Base-by-base conservation (phyloP, 2,113 vertebrate species). In the Pygoscelis antarcticus region DNA sequence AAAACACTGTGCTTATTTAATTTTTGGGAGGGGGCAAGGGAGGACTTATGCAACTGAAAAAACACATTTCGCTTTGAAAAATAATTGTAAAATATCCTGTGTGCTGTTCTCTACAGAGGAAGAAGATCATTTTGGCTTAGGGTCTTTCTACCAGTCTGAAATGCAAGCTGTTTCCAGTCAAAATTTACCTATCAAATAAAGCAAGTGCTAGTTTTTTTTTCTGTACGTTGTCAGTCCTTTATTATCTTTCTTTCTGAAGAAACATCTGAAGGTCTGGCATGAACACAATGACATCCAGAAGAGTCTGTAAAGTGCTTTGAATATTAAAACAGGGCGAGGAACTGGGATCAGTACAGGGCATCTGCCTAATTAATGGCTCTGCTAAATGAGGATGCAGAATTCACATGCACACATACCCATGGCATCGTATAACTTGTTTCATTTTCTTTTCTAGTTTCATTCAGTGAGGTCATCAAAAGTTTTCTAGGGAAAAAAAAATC, bases 191-290 rank as follows among this genome's bases (percentile, higher is more conserved):
- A 54, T 80, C 76, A 74, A 66, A 70, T 51, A 94, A 77, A 89
- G 52, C 34, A 74, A 87, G 38, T 51, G 58, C 18, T 86, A 66
- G 32, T 80, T 83, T 92, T 83, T 83, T 83, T 92, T 90, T 22
- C 74, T 85, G 52, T 71, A 55, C 84, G 58, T 60, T 69, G 19
- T 81, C 83, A 92, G 34, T 51, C 61, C 27, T 29, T 70, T 83
- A 66, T 94, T 65, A 89, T 60, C 36, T 77, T 80, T 58, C 30
- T 86, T 86, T 87, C 64, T 77, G 77, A 86, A 89, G 76, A 79
- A 89, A 82, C 27, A 30, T 83, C 65, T 86, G 70, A 94, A 93
- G 79, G 82, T 92, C 89, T 95, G 83, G 32, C 86, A 55, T 40
- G 58, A 79, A 36, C 54, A 69, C 66, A 95, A 3, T 80, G 71